A percentile compares a stretch with the other conserved stretches of the same genome.
Conservation (phyloP, 2,888 invertebrate genomes). For the Omphaloscelis lunosa region DNA sequence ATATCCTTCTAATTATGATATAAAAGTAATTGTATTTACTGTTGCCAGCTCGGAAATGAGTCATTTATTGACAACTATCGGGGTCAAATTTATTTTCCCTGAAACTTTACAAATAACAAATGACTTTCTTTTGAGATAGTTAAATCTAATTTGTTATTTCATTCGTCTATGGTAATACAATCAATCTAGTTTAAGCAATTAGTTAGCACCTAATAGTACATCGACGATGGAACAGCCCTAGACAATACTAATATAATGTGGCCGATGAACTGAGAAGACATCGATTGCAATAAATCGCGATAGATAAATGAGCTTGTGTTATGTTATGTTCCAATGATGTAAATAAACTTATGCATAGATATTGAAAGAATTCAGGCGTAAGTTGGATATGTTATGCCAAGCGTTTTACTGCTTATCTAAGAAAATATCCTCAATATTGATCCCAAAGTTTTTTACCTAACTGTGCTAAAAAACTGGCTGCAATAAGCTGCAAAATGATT, state of each 20-base stretch:
- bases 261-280: too few relatives aligned
- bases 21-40: conserved; percentile 17
- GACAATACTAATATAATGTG: too few relatives aligned
- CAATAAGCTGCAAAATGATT: neutral
- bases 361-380: neutral
- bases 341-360: neutral
- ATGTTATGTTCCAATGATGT: too few relatives aligned
- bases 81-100: conserved; percentile 8
- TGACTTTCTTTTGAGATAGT: neutral
- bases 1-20: conserved; percentile 19
- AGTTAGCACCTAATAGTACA: neutral
- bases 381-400: neutral
- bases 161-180: neutral
- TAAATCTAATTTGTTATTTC: neutral
- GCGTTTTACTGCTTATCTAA: neutral
- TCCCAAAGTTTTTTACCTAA: neutral
- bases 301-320: too few relatives aligned
- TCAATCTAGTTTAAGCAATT: neutral
- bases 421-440: neutral
- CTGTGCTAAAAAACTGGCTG: neutral
- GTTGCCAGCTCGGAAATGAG: conserved; percentile 32
- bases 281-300: too few relatives aligned
- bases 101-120: neutral
- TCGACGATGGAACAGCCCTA: too few relatives aligned
- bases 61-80: neutral